Percentiles rank a stretch among this genome's conserved stretches.
phyloP scores from a whole-genome alignment of 2,797 vertebrate species.

The Emys orbicularis region DNA sequence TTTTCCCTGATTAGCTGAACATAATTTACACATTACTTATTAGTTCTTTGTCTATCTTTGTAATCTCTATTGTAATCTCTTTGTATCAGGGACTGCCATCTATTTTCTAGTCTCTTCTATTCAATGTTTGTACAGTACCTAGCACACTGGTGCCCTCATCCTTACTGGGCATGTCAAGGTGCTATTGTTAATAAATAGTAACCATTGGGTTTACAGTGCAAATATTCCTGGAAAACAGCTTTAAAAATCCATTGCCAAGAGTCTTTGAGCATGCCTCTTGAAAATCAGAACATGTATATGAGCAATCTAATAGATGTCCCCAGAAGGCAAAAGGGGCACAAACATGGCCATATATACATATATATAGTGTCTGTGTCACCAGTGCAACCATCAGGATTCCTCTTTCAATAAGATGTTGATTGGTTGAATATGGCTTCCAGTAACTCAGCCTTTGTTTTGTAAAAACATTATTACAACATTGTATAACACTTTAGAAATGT shows the following conservation, averaged over 20 bases:
- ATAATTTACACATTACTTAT: neutral
- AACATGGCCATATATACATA: neutral
- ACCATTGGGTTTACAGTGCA: neutral
- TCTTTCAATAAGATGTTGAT: conserved; percentile 77
- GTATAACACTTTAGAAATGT: conserved; percentile 84
- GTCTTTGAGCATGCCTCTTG: neutral
- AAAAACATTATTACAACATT: conserved; percentile 85
- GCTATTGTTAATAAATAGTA: neutral
- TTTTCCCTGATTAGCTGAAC: conserved; percentile 14
- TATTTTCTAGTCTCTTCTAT: neutral
- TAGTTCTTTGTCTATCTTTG: conserved; percentile 21
- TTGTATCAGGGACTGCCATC: neutral
- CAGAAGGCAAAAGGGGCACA: neutral
- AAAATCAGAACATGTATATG: neutral
- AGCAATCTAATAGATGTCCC: neutral
- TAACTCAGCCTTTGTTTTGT: conserved; percentile 84
- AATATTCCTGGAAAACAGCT: conserved; percentile 31
- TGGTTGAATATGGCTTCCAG: conserved; percentile 82
- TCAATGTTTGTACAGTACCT: neutral
- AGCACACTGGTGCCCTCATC: neutral
- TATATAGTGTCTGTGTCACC: conserved; percentile 49
- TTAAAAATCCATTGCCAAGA: neutral
- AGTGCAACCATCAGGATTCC: conserved; percentile 57
- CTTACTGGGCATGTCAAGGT: neutral
- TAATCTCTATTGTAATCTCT: neutral